Percentiles rank a stretch among this genome's conserved stretches.
These are phyloP conservation scores for Magallana nippona DNA, from an alignment of 2,888 invertebrate species.

Conservation along the genomic window DNA sequence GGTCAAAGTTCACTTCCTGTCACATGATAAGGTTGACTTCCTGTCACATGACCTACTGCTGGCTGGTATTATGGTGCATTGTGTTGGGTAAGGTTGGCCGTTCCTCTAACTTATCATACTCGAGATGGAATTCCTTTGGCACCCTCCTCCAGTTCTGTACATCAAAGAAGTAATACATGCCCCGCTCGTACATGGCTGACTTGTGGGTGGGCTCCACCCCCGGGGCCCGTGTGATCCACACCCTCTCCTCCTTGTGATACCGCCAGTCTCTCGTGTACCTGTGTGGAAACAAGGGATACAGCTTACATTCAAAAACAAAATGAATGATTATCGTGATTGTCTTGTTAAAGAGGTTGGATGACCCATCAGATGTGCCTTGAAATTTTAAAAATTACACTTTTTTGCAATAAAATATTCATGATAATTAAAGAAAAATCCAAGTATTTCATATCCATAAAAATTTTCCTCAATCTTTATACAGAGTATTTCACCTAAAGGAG, in stretches of 20 bases:
- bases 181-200: conserved; percentile 96
- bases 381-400: no score
- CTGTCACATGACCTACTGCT: conserved; percentile 48
- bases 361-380: no score
- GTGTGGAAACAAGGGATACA: conserved; percentile 51
- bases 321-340: no score
- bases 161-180: conserved; percentile 99
- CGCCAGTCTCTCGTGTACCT: conserved; percentile 99
- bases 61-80: conserved; percentile 68
- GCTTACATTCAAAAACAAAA: no score
- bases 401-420: no score
- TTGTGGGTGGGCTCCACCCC: conserved; percentile 96
- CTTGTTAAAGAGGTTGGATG: no score
- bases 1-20: conserved; percentile 33
- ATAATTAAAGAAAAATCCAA: no score
- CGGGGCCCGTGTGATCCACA: conserved; percentile 98
- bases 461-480: no score
- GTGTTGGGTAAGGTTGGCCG: conserved; percentile 83
- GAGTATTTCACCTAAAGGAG: no score
- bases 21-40: conserved; percentile 35
- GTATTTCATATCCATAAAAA: no score
- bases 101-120: conserved; percentile 99
- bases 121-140: conserved; percentile 98
- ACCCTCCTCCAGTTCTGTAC: conserved; percentile 99
- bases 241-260: conserved; percentile 98